phyloP scores from a whole-genome alignment of 2,888 invertebrate species.

The Synanthedon vespiformis region DNA sequence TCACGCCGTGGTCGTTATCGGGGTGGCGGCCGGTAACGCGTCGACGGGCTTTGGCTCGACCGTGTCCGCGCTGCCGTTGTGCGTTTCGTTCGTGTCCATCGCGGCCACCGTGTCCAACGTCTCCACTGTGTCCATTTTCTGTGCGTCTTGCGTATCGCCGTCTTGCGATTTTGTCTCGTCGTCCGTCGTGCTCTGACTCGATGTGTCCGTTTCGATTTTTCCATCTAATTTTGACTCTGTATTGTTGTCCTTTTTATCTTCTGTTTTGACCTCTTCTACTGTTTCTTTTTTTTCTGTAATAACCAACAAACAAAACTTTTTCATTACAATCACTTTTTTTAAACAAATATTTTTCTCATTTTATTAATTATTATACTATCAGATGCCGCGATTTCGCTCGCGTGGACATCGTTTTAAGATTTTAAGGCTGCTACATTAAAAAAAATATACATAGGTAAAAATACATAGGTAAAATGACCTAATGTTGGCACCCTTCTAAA shows the following conservation, averaged over 20 bases:
- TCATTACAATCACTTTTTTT: too few species aligned
- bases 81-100: slow-evolving; percentile 28
- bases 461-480: too few species aligned
- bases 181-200: slow-evolving; percentile 37
- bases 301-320: background rate
- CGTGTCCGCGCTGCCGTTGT: slow-evolving; percentile 32
- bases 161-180: slow-evolving; percentile 17
- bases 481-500: too few species aligned
- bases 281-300: slow-evolving; percentile 4
- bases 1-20: slow-evolving; percentile 42
- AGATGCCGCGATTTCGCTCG: too few species aligned
- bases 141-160: slow-evolving; percentile 12
- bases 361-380: background rate
- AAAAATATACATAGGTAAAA: too few species aligned
- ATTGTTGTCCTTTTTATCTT: slow-evolving; percentile 15
- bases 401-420: too few species aligned
- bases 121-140: slow-evolving; percentile 12
- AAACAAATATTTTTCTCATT: background rate
- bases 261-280: slow-evolving; percentile 8
- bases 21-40: slow-evolving; percentile 16
- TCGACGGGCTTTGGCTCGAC: slow-evolving; percentile 28
- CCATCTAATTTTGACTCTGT: slow-evolving; percentile 32
- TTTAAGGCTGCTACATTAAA: background rate
- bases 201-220: slow-evolving; percentile 27
- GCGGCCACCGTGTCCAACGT: slow-evolving; percentile 10